Conservation (phyloP, 2,888 invertebrate genomes). For the Tenthredo notha region DNA sequence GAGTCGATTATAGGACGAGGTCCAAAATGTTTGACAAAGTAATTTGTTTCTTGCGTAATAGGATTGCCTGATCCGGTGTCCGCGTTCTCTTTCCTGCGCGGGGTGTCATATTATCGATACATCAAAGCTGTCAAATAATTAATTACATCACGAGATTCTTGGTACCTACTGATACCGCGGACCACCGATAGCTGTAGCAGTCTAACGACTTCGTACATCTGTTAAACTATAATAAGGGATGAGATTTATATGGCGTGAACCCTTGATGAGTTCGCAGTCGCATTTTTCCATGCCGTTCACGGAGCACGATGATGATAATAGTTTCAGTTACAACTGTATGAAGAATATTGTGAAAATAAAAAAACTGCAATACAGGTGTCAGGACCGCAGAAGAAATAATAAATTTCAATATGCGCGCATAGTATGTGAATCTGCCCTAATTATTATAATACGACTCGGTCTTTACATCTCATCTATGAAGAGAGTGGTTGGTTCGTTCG, state of each 20-base stretch:
- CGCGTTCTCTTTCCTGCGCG: not conserved
- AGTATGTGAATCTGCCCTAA: no score
- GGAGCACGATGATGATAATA: not conserved
- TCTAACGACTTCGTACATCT: not conserved
- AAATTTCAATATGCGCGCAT: no score
- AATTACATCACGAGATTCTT: not conserved
- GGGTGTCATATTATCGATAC: constrained; percentile 15
- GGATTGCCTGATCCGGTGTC: constrained; percentile 3
- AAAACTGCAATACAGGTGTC: not conserved
- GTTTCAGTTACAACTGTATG: not conserved
- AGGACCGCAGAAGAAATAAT: not conserved
- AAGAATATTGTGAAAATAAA: not conserved
- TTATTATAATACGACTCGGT: no score
- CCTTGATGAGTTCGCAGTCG: constrained; percentile 1
- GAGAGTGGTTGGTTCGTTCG: no score
- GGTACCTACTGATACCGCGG: not conserved
- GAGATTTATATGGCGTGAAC: not conserved
- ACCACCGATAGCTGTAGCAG: not conserved
- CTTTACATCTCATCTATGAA: no score
- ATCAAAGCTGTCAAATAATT: constrained; percentile 1
- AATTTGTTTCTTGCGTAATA: constrained; percentile 8
- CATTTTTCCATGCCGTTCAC: not conserved
- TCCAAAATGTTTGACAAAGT: not conserved
- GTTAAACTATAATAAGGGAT: not conserved
- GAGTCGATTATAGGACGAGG: not conserved